Conservation (phyloP, 2,113 vertebrate genomes). For the Malurus alboscapulatus region DNA sequence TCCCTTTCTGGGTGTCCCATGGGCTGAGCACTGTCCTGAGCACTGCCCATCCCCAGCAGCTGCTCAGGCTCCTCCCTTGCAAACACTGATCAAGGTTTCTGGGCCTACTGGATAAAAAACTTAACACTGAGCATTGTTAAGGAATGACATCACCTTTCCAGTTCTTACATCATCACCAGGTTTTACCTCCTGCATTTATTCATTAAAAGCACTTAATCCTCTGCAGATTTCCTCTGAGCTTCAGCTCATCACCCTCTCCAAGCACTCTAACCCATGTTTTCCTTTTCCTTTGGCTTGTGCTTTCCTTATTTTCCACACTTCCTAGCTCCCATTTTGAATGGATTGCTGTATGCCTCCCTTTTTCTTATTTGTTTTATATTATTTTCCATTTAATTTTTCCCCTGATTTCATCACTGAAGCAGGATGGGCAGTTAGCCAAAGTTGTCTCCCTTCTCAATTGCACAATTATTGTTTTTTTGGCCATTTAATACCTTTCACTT, state of each 20-base stretch:
- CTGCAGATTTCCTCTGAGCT: background rate
- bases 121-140: background rate
- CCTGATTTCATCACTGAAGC: background rate
- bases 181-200: background rate
- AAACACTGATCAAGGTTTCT: background rate
- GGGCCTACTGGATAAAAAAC: background rate
- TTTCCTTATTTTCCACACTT: background rate
- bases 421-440: background rate
- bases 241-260: background rate
- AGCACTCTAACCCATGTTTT: background rate
- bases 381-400: background rate
- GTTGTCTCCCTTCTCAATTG: background rate
- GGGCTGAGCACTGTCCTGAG: background rate
- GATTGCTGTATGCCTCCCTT: background rate
- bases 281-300: background rate
- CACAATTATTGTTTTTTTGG: background rate
- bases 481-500: conserved; percentile 21
- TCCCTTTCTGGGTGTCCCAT: background rate
- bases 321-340: background rate
- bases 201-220: background rate
- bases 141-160: background rate
- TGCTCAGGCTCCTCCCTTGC: background rate
- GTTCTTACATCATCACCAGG: background rate
- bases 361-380: background rate
- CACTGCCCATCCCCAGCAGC: background rate